Percentiles rank a stretch among this genome's conserved stretches.
phyloP scores from a whole-genome alignment of 1,140 invertebrate species.

The Temnothorax curvispinosus region DNA sequence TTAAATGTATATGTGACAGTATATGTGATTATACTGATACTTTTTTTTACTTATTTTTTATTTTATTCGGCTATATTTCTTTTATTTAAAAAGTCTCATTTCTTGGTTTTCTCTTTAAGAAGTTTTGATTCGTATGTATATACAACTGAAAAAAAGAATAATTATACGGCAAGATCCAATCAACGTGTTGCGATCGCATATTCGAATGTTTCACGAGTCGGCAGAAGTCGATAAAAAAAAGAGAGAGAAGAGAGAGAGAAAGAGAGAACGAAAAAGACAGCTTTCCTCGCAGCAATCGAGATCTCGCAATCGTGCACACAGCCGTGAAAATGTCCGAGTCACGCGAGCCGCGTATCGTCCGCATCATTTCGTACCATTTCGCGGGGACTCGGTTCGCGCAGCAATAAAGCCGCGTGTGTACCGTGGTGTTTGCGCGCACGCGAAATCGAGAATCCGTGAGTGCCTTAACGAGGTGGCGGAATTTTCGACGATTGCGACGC shows the following conservation, averaged over 20 bases:
- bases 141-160: not conserved
- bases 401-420: not conserved
- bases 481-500: not conserved
- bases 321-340: constrained; percentile 59
- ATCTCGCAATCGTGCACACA: constrained; percentile 29
- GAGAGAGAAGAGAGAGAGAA: not conserved
- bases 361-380: constrained; percentile 10
- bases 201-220: constrained; percentile 27
- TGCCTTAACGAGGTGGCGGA: not conserved
- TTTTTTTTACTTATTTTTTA: not conserved
- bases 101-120: not conserved
- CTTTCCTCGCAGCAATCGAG: constrained; percentile 29
- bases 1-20: not conserved
- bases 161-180: not conserved
- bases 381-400: not conserved
- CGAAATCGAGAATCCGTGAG: not conserved
- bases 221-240: not conserved
- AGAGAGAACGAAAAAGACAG: constrained; percentile 1
- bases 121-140: not conserved
- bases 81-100: not conserved
- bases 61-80: not conserved
- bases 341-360: constrained; percentile 30
- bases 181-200: not conserved
- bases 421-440: not conserved
- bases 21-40: not conserved